Evolutionary conservation across 2,113 vertebrate genomes (phyloP).

Genomic region (Oryctolagus cuniculus): mOryCun1.1 NC_091442.1:25947001-25947500

Average conservation of each 20-base stretch:
- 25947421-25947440: too few relatives aligned
- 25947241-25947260: background rate
- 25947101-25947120: slow-evolving; percentile 38
- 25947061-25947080: background rate
- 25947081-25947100: background rate
- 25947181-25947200: background rate
- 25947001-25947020: background rate
- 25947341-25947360: background rate
- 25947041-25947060: background rate
- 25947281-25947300: slow-evolving; percentile 7
- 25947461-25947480: too few relatives aligned
- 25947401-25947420: too few relatives aligned
- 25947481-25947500: too few relatives aligned
- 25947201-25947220: slow-evolving; percentile 3
- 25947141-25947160: background rate
- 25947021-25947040: background rate
- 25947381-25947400: too few relatives aligned
- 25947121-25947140: slow-evolving; percentile 43
- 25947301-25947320: background rate
- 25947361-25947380: background rate
- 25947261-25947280: background rate
- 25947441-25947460: too few relatives aligned
- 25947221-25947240: background rate
- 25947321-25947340: background rate
- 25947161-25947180: background rate